phyloP scores from a whole-genome alignment of 2,113 vertebrate species.

The Scomber japonicus region DNA sequence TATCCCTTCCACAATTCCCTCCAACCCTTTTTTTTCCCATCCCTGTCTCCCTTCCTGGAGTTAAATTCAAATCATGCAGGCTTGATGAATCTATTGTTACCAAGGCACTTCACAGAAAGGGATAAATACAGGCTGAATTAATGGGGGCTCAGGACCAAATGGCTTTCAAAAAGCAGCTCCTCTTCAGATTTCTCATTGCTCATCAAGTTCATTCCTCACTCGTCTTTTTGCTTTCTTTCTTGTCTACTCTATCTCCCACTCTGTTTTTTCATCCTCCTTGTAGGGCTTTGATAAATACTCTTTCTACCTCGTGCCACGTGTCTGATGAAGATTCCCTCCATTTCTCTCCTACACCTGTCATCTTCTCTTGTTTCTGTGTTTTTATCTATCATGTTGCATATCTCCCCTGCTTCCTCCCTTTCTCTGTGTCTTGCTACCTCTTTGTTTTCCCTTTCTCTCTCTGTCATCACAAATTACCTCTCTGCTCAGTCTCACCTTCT shows the following conservation, averaged over 20 bases:
- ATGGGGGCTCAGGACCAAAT: conserved; percentile 65
- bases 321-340: conserved; percentile 50
- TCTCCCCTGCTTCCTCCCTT: conserved; percentile 35
- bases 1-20: conserved; percentile 14
- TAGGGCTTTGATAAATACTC: conserved; percentile 54
- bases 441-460: conserved; percentile 11
- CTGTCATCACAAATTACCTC: conserved; percentile 69
- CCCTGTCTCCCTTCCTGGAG: conserved; percentile 36
- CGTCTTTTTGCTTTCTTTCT: conserved; percentile 36
- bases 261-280: conserved; percentile 4
- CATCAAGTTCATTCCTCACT: conserved; percentile 46
- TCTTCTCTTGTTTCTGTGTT: conserved; percentile 62
- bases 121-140: conserved; percentile 68
- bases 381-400: conserved; percentile 53
- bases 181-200: conserved; percentile 56
- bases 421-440: background rate
- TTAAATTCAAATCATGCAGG: conserved; percentile 57
- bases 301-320: conserved; percentile 39
- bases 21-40: background rate
- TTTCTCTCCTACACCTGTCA: conserved; percentile 58
- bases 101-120: conserved; percentile 66
- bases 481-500: conserved; percentile 56
- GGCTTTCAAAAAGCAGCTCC: conserved; percentile 69
- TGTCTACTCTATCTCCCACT: conserved; percentile 36
- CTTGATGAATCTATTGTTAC: conserved; percentile 75